A percentile compares a stretch with the other conserved stretches of the same genome.
phyloP scores from a whole-genome alignment of 2,888 invertebrate genomes.

The Coenonympha arcania region DNA sequence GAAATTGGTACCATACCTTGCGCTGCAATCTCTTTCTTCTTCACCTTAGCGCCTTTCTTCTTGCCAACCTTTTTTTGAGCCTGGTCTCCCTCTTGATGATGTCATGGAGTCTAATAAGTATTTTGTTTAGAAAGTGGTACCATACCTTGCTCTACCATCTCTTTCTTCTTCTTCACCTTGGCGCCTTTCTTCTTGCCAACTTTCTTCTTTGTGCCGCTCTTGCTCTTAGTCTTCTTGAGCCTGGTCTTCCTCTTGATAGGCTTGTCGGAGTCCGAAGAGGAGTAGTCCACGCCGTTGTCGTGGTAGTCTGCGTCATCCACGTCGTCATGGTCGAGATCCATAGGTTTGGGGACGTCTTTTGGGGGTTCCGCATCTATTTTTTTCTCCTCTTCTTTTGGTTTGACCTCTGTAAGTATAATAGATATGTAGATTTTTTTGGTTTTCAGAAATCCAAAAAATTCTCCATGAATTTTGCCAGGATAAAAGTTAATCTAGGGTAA shows the following conservation, averaged over 20 bases:
- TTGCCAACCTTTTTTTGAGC: too few relatives aligned
- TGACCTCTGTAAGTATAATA: slow-evolving; percentile 36
- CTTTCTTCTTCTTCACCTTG: slow-evolving; percentile 39
- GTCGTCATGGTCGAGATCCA: slow-evolving; percentile 24
- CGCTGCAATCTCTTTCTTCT: too few relatives aligned
- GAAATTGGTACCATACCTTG: too few relatives aligned
- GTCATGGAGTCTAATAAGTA: too few relatives aligned
- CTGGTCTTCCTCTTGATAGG: slow-evolving; percentile 50
- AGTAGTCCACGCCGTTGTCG: slow-evolving; percentile 35
- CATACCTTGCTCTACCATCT: slow-evolving; percentile 31
- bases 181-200: slow-evolving; percentile 28
- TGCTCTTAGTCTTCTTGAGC: slow-evolving; percentile 25
- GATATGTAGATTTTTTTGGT: neutral
- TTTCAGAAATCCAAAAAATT: too few relatives aligned
- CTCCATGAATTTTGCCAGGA: too few relatives aligned
- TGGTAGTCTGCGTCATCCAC: slow-evolving; percentile 32
- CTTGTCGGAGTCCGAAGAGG: slow-evolving; percentile 56
- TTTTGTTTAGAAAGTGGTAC: too few relatives aligned
- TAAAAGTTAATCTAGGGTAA: too few relatives aligned
- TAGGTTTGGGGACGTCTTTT: slow-evolving; percentile 21
- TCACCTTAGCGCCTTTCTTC: too few relatives aligned
- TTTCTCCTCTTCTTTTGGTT: slow-evolving; percentile 40
- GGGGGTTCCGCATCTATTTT: slow-evolving; percentile 25
- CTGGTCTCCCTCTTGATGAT: too few relatives aligned
- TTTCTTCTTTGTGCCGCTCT: slow-evolving; percentile 37